Conservation (phyloP, 2,888 invertebrate species). For the Pseudoips prasinana region DNA sequence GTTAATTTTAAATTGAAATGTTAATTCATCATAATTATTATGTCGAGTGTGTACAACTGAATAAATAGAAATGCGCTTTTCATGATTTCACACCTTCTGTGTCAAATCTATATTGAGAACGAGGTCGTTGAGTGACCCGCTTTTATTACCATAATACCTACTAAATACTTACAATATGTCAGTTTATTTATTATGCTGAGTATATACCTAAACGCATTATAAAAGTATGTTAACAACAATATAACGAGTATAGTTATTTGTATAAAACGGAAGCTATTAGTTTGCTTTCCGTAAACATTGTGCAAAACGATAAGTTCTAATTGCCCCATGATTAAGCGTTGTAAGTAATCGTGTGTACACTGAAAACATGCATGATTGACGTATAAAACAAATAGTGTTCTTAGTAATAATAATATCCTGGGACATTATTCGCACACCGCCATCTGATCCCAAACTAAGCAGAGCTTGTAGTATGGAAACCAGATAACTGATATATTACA, state of each 20-base stretch:
- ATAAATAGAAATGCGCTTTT: conserved; percentile 56
- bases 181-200: not conserved
- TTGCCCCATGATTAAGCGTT: conserved; percentile 2
- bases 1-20: conserved; percentile 73
- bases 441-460: too few relatives aligned
- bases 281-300: conserved; percentile 7
- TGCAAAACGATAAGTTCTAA: conserved; percentile 3
- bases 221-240: conserved; percentile 2
- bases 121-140: conserved; percentile 2
- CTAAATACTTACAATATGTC: not conserved
- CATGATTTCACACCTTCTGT: conserved; percentile 53
- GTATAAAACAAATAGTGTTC: too few relatives aligned
- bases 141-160: not conserved
- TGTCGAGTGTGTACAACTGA: conserved; percentile 51
- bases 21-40: conserved; percentile 68
- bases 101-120: conserved; percentile 19
- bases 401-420: too few relatives aligned
- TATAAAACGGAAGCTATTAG: conserved; percentile 3
- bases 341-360: not conserved
- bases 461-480: too few relatives aligned
- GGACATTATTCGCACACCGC: too few relatives aligned
- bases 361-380: not conserved
- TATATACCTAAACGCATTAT: conserved; percentile 6
- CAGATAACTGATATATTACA: too few relatives aligned
- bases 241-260: conserved; percentile 3